Evolutionary conservation across 2,113 vertebrate species (phyloP), one percentile per base, ranked within the genome.

Genomic region (Entomyzon cyanotis): DNA sequence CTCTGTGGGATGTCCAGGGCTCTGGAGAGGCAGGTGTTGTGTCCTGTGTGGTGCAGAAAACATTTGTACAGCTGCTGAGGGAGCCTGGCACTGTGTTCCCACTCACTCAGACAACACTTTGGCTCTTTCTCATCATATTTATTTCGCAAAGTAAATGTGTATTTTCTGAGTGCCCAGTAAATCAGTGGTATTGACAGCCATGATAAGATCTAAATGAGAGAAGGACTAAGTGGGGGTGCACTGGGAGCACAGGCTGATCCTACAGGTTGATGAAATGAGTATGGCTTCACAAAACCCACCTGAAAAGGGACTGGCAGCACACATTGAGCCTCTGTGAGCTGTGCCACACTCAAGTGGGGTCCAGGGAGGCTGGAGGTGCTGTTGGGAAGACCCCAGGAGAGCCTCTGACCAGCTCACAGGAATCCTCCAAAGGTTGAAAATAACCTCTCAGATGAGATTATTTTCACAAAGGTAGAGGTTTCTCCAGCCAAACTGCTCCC

Each of bases 1-100:
- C 52, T 42, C 55, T 24, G 15, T 39, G 25, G 2, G 5, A 44
- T 8, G 56, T 7, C 35, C 4, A 27, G n/a, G 65, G 76, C 56
- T n/a, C 74, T 46, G 42, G 9, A 12, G 33, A 46, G 65, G 33
- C 49, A 41, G 39, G 12, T 20, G 33, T 69, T 49, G 46, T n/a
- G 22, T 1, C 10, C 6, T 4, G 10, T 17, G 28, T 2, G 11
- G 58, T 5, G 25, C 78, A 39, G 37, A 14, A 4, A 3, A 37
- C 44, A 5, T 33, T 79, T 9, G 4, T 7, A 15, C 0, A 3
- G 64, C 10, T 3, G 10, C 55, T 0, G 14, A 9, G 21, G 16
- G 37, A 56, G 56, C 0, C 1, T 2, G 2, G 70, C 39, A 15
- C 35, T 0, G 0, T 8, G 30, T 13, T 46, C 22, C 46, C 28